phyloP scores from a whole-genome alignment of 2,888 invertebrate genomes.

The Empis stercorea region DNA sequence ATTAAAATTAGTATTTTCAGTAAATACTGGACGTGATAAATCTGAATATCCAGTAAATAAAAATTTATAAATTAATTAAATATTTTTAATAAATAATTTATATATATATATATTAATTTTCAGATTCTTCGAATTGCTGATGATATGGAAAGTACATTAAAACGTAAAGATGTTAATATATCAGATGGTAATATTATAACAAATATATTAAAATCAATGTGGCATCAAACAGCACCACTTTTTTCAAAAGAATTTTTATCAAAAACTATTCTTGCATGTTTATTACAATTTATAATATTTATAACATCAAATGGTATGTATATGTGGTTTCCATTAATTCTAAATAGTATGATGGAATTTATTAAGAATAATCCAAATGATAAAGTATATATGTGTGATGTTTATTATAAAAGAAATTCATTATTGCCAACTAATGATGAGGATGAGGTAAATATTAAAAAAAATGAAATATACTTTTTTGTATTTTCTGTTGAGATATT shows the following conservation, averaged over 20 bases:
- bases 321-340: conserved; percentile 31
- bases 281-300: conserved; percentile 28
- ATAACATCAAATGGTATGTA: conserved; percentile 28
- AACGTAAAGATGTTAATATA: background rate
- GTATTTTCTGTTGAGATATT: background rate
- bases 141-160: background rate
- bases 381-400: conserved; percentile 24
- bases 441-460: background rate
- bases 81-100: no score
- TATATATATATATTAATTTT: conserved; percentile 4
- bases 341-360: conserved; percentile 26
- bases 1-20: conserved; percentile 20
- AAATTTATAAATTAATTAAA: no score
- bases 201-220: conserved; percentile 23
- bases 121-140: conserved; percentile 4
- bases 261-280: conserved; percentile 24
- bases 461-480: conserved; percentile 3
- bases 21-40: conserved; percentile 20
- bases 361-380: conserved; percentile 20
- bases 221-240: conserved; percentile 28
- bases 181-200: conserved; percentile 8
- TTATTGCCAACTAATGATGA: conserved; percentile 13
- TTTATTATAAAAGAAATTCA: conserved; percentile 15
- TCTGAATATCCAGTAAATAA: conserved; percentile 20
- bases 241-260: conserved; percentile 24